Percentiles rank a stretch among this genome's conserved stretches.
These are phyloP conservation scores for Galaxias olidus DNA, from an alignment of 2,797 vertebrate species.

Conservation along the genomic window DNA sequence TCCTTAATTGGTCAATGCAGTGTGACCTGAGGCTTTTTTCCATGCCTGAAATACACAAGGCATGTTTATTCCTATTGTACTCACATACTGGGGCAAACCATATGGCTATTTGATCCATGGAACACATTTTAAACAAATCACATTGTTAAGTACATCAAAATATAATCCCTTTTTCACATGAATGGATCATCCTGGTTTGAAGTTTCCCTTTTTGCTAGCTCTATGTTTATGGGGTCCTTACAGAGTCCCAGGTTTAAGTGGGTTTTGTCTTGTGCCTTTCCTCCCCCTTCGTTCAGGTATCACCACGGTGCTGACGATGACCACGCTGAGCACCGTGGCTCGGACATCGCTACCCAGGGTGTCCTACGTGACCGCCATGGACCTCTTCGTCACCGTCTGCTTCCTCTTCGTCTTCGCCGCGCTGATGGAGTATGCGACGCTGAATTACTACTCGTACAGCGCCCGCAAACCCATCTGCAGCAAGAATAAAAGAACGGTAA, in stretches of 20 bases:
- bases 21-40: too few relatives aligned
- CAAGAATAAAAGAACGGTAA: conserved; percentile 82
- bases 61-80: too few relatives aligned
- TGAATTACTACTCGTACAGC: conserved; percentile 92
- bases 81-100: too few relatives aligned
- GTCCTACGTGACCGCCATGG: conserved; percentile 96
- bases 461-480: conserved; percentile 75
- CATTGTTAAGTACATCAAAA: too few relatives aligned
- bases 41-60: too few relatives aligned
- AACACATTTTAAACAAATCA: too few relatives aligned
- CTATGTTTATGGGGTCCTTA: too few relatives aligned
- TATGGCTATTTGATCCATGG: too few relatives aligned
- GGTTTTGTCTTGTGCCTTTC: conserved; percentile 10
- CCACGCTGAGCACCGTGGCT: conserved; percentile 92
- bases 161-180: too few relatives aligned
- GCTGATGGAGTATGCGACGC: conserved; percentile 94
- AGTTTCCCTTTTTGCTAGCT: too few relatives aligned
- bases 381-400: conserved; percentile 96
- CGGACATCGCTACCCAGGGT: conserved; percentile 92
- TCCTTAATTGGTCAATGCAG: too few relatives aligned
- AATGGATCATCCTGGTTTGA: too few relatives aligned
- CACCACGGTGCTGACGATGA: conserved; percentile 97
- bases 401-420: conserved; percentile 98
- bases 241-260: background rate
- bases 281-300: conserved; percentile 78